phyloP scores from a whole-genome alignment of 2,797 vertebrate species.

The Galago senegalensis region DNA sequence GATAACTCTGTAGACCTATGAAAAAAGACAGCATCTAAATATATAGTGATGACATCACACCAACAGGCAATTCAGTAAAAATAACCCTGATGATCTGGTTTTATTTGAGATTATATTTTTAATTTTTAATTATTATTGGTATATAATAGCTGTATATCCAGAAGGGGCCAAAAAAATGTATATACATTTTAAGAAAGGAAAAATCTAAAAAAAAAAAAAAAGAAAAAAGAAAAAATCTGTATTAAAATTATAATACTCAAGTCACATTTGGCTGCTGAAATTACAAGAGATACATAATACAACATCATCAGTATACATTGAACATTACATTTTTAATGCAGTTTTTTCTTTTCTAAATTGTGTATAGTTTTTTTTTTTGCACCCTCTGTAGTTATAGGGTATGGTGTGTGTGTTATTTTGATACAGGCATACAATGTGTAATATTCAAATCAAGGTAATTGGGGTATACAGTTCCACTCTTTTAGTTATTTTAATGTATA shows the following conservation, averaged over 20 bases:
- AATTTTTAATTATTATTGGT: not conserved
- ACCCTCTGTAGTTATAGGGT: not conserved
- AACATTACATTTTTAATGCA: too few relatives aligned
- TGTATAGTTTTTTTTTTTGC: too few relatives aligned
- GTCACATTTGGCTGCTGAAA: too few relatives aligned
- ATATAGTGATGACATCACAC: not conserved
- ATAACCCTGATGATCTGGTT: not conserved
- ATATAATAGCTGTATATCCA: not conserved
- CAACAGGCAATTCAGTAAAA: conserved; percentile 34
- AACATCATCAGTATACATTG: too few relatives aligned
- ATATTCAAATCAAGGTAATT: not conserved
- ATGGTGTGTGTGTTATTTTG: not conserved
- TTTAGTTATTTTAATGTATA: not conserved
- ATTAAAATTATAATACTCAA: too few relatives aligned
- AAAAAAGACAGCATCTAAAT: conserved; percentile 26
- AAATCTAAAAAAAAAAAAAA: too few relatives aligned
- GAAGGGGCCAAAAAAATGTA: too few relatives aligned
- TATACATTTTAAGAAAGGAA: too few relatives aligned
- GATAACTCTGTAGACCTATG: conserved; percentile 1
- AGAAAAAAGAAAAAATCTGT: too few relatives aligned
- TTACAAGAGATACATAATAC: too few relatives aligned
- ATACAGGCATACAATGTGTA: not conserved
- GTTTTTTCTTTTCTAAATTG: too few relatives aligned
- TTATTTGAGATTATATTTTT: not conserved
- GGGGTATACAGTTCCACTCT: not conserved